Evolutionary conservation across 2,888 invertebrate genomes (phyloP), one percentile per base, ranked within the genome.

Genomic region (Sphaerophoria taeniata): DNA sequence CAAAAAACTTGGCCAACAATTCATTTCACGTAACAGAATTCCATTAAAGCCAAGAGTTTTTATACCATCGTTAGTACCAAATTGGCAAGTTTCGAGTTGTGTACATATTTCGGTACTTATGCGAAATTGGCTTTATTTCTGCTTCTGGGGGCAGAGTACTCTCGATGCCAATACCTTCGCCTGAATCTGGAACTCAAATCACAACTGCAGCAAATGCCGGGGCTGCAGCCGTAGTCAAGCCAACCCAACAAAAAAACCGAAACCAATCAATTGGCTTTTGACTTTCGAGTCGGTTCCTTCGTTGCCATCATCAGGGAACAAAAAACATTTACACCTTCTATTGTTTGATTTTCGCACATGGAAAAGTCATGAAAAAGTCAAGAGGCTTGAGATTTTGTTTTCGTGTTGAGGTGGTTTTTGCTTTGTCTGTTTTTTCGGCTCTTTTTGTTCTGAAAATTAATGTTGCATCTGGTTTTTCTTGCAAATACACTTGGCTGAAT

Each of bases 41-140:
- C 81, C 85, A 85, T 85, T 85, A 85, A 73, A 76, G 53, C 58
- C 47, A 85, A 77, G 81, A 81, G 73, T 77, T 81, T 81, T 81
- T 77, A 70, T 81, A 63, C 81, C 85, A 65, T 77, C 81, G 70
- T 77, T 81, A 81, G 81, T 70, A 81, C 81, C 81, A 77, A 85
- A 80, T 85, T 85, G 80, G 76, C 73, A 85, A 85, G 85, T 85
- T 85, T 85, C 70, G 77, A 85, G 81, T 85, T 73, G 76, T 81
- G 77, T 74, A 7, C 1, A 43, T 61, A 81, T 71, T 81, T 51
- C 75, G 55, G 70, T 58, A 75, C 81, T 80, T 80, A 33, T 67
- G 49, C n/a, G 69, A 58, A 80, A 79, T 83, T 83, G 73, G 78
- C 73, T 74, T 14, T 6, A 58, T 43, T 63, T 34, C 34, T 63